A percentile compares a stretch with the other conserved stretches of the same genome.
Evolutionary conservation across 2,888 invertebrate species (phyloP).

Genomic region (Ernsta delagoae): DNA sequence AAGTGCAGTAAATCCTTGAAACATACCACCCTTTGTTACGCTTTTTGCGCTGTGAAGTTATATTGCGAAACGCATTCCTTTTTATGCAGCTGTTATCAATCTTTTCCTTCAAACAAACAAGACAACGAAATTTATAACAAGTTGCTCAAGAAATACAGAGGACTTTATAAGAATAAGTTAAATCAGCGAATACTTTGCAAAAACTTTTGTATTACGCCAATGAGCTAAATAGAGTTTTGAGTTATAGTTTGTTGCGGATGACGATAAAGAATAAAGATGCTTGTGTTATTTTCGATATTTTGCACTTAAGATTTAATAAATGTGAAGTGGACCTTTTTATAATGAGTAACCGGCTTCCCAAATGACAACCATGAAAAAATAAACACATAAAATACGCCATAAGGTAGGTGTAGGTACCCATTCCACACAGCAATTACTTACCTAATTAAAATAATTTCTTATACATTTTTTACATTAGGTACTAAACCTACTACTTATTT

Average conservation of each 20-base stretch:
- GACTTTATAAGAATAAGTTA: conserved; percentile 32
- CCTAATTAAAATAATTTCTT: no score
- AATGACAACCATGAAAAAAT: no score
- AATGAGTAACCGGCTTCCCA: not conserved
- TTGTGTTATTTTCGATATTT: no score
- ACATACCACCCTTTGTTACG: conserved; percentile 34
- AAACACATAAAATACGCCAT: no score
- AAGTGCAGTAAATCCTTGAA: conserved; percentile 30
- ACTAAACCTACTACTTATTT: no score
- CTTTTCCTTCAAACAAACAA: conserved; percentile 30
- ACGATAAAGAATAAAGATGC: no score
- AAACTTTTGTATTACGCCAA: conserved; percentile 17
- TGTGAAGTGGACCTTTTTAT: no score
- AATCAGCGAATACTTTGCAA: conserved; percentile 28
- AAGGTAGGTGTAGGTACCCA: no score
- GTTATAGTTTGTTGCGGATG: no score
- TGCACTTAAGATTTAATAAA: no score
- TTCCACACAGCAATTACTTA: no score
- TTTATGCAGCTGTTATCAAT: conserved; percentile 32
- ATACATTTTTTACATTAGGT: no score
- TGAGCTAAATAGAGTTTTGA: conserved; percentile 20
- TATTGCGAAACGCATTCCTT: conserved; percentile 31
- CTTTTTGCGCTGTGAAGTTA: conserved; percentile 32
- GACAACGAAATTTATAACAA: conserved; percentile 30
- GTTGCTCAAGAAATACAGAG: conserved; percentile 29